Percentiles rank a stretch among this genome's conserved stretches.
phyloP scores from a whole-genome alignment of 2,797 vertebrate genomes.

The Bryconaethiops microstoma region DNA sequence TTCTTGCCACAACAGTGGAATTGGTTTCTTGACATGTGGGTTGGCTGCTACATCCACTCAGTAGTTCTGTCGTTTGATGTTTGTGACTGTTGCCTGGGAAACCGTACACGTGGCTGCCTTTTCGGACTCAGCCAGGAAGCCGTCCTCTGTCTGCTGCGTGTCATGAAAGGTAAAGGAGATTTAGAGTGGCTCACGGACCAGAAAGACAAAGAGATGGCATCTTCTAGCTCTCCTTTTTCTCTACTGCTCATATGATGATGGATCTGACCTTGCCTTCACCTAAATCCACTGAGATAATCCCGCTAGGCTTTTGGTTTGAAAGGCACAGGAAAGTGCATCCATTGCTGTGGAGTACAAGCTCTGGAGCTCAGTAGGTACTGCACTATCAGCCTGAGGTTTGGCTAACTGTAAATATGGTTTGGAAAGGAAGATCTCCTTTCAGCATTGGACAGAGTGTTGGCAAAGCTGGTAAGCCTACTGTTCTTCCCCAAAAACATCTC shows the following conservation, averaged over 20 bases:
- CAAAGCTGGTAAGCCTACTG: not conserved
- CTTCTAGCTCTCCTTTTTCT: constrained; percentile 18
- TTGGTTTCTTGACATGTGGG: constrained; percentile 63
- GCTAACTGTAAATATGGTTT: not conserved
- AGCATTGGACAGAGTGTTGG: not conserved
- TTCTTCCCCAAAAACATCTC: not conserved
- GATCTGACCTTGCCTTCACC: constrained; percentile 9
- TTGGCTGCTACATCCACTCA: constrained; percentile 56
- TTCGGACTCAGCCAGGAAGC: constrained; percentile 53
- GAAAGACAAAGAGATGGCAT: constrained; percentile 29
- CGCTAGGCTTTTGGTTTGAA: constrained; percentile 6
- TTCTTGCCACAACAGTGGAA: constrained; percentile 61
- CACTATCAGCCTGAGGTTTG: not conserved
- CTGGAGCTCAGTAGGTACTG: not conserved
- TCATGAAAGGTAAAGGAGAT: constrained; percentile 42
- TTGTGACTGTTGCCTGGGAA: constrained; percentile 60
- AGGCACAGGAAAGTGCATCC: no score
- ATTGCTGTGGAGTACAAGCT: not conserved
- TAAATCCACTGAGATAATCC: constrained; percentile 25
- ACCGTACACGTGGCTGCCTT: constrained; percentile 55
- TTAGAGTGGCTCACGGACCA: constrained; percentile 19
- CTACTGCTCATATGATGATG: constrained; percentile 33
- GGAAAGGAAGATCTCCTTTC: not conserved
- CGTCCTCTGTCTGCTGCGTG: constrained; percentile 42
- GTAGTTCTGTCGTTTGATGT: constrained; percentile 60